Base-by-base conservation (phyloP, 1,140 invertebrate genomes). In the Halotydeus destructor region DNA sequence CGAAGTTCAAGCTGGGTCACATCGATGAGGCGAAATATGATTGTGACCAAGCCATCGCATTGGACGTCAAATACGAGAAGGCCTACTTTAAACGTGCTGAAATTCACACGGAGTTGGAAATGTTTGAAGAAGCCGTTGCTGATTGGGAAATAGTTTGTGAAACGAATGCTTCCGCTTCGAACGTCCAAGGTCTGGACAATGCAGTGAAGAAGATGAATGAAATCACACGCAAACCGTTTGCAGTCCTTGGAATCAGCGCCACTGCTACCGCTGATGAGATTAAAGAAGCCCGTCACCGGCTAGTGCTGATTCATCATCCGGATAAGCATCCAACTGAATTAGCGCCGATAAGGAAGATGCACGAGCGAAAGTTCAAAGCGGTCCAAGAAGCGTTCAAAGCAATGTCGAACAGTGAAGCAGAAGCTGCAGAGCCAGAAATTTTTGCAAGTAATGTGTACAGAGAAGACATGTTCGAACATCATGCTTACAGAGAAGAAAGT, bases 291-390 rank as follows among this genome's bases (percentile, higher is more conserved):
- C 93, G 89, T 55, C 66, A 85, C 22, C 89, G 88, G 57, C 85
- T 83, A 61, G 84, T 85, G 1, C 60, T 91, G 18, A 70, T 69
- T 58, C 88, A 81, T 55, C 86, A 94, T 75, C 86, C 86, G 34
- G 86, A 94, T 56, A 93, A 27, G 4, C 85, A 94, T 62, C 74
- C 82, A 11, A 76, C 74, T 62, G 84, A 86, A 94, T 62, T 74
- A 76, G 74, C 62, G 84, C 82, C 22, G 70, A 75, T 2, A 75
- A 81, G 38, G 68, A 64, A 3, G 78, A 82, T 54, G 53, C 82
- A 93, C 59, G 88, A 96, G 60, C 74, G 75, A 45, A 86, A 83
- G 53, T 98, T 98, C 60, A 97, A 98, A 61, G 89, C 96, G 61
- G 71, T 96, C 16, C 84, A 86, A 18, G 88, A 97, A 65, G 91